Evolutionary conservation across 2,888 invertebrate species (phyloP), one percentile per base, ranked within the genome.

Genomic region (Ophion costatus): DNA sequence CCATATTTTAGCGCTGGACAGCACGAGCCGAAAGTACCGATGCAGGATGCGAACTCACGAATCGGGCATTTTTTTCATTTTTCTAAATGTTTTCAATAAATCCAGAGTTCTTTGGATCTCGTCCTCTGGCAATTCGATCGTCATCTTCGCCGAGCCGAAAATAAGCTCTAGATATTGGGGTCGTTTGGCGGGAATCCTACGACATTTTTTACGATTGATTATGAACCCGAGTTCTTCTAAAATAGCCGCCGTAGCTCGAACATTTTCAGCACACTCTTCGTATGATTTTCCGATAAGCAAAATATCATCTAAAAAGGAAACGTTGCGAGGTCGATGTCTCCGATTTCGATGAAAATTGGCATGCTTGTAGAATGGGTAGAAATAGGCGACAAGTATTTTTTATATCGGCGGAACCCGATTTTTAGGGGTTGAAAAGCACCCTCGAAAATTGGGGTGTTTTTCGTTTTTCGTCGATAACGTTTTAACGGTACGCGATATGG

Each of bases 221-320:
- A 77, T 74, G 59, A 85, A 85, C 3, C 82, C 80, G 2, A 85
- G 75, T 33, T 66, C 42, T 45, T 79, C 20, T 11, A 82, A 45
- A 69, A 85, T 45, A 0, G 29, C 2, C 33, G 51, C 17, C n/a
- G 78, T 78, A 22, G 56, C 66, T 9, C 38, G 24, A 7, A 82
- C 64, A 38, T 76, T 70, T 14, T n/a, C 17, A 3, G 22, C 22
- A 61, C 83, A 83, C 10, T 67, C 56, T 22, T 64, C n/a, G 10
- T 63, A 57, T 45, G 71, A 59, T 29, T 69, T 22, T 51, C 78
- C 82, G n/a, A 83, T 56, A 38, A 85, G n/a, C 20, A 84, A 73
- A 38, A 80, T 71, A 70, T 83, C 83, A 42, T 75, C 79, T 14
- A 80, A n/a, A n/a, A n/a, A n/a, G n/a, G n/a, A n/a, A n/a, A n/a